These are phyloP conservation scores for Venustoraphidia nigricollis DNA, from an alignment of 2,888 invertebrate species.

Conservation along the genomic window DNA sequence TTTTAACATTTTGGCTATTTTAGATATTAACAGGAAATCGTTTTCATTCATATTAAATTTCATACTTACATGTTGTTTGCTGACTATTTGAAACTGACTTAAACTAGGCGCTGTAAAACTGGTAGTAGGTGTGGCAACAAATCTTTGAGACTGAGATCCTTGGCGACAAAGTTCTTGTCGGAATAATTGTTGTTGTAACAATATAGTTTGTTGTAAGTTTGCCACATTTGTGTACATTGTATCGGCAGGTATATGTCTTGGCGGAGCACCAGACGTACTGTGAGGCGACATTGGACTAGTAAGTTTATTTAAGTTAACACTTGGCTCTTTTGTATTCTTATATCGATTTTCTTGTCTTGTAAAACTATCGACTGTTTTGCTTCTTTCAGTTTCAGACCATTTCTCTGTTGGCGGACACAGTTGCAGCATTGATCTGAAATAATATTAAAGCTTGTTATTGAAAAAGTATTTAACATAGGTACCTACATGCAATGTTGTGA, in stretches of 20 bases:
- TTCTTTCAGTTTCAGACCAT: not conserved
- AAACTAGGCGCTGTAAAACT: conserved; percentile 39
- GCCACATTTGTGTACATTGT: conserved; percentile 57
- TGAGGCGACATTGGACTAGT: conserved; percentile 20
- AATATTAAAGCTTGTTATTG: conserved; percentile 1
- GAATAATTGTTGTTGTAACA: conserved; percentile 48
- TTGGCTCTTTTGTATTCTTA: too few relatives aligned
- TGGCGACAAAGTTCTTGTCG: conserved; percentile 32
- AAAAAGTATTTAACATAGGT: not conserved
- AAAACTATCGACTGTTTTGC: too few relatives aligned
- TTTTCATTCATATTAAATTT: too few relatives aligned
- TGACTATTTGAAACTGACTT: conserved; percentile 41
- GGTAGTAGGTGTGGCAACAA: conserved; percentile 17
- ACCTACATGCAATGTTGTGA: too few relatives aligned
- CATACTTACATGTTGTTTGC: conserved; percentile 33
- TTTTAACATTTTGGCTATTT: too few relatives aligned
- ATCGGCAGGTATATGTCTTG: conserved; percentile 30
- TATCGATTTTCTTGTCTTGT: too few relatives aligned
- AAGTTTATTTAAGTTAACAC: conserved; percentile 11
- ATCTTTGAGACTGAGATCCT: conserved; percentile 20
- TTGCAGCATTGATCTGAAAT: conserved; percentile 21
- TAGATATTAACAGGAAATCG: too few relatives aligned
- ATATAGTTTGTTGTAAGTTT: conserved; percentile 51
- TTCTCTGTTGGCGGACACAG: conserved; percentile 16
- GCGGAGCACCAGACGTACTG: conserved; percentile 14